These are phyloP conservation scores for Perca fluviatilis DNA, from an alignment of 2,113 vertebrate species.

Conservation along the genomic window DNA sequence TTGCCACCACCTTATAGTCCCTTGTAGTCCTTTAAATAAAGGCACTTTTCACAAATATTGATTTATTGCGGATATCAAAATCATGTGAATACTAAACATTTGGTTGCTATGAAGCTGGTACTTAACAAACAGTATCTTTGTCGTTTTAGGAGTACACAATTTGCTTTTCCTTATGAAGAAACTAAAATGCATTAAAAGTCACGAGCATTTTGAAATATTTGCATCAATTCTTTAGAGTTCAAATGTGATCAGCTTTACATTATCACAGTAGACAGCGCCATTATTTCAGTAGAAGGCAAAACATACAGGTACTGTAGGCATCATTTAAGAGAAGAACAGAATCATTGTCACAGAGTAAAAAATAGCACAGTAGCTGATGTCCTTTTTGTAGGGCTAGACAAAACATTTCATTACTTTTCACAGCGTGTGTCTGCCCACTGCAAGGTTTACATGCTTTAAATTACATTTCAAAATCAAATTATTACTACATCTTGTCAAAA, in stretches of 20 bases:
- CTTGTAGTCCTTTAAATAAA: constrained; percentile 26
- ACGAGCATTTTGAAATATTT: background rate
- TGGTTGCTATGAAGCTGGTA: background rate
- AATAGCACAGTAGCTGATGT: constrained; percentile 8
- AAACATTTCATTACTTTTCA: constrained; percentile 17
- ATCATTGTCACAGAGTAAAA: background rate
- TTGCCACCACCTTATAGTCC: background rate
- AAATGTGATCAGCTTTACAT: background rate
- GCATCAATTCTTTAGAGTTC: background rate
- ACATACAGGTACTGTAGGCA: background rate
- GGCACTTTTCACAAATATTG: constrained; percentile 27
- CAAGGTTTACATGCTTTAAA: constrained; percentile 8
- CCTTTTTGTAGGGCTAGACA: background rate
- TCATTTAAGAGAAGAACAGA: background rate
- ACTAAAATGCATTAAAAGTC: constrained; percentile 3
- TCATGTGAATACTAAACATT: background rate
- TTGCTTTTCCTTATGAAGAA: background rate
- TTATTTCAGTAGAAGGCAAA: background rate
- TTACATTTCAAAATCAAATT: background rate
- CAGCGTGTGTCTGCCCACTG: background rate
- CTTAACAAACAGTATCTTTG: background rate
- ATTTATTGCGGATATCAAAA: background rate
- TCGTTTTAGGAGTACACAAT: background rate
- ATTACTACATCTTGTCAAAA: background rate
- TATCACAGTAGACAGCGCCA: background rate